Evolutionary conservation across 2,113 vertebrate genomes (phyloP).

Genomic region (Onychorhynchus coronatus): DNA sequence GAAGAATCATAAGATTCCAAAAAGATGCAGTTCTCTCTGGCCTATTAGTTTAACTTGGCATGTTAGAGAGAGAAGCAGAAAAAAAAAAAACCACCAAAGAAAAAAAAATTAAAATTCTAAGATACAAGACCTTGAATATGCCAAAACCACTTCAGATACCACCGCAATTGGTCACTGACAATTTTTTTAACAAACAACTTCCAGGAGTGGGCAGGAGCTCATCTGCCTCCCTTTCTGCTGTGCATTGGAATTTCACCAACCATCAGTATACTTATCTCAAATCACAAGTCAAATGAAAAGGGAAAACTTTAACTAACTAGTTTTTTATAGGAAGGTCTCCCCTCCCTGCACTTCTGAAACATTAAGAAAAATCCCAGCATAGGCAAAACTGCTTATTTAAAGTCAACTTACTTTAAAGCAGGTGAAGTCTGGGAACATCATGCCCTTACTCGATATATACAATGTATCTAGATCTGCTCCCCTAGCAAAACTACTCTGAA

Average conservation of each 20-base stretch:
- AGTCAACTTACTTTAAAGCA: neutral
- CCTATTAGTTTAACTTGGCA: neutral
- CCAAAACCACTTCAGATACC: neutral
- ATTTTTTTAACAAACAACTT: neutral
- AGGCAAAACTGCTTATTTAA: neutral
- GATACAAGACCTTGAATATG: neutral
- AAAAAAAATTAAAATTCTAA: neutral
- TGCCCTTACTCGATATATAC: fast-evolving
- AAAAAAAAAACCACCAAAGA: neutral
- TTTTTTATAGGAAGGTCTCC: neutral
- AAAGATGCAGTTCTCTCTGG: neutral
- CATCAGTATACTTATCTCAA: neutral
- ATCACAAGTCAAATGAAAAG: neutral
- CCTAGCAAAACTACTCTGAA: neutral
- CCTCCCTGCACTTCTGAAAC: neutral
- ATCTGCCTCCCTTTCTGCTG: neutral
- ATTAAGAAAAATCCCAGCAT: neutral
- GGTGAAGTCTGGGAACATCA: neutral
- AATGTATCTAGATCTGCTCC: neutral
- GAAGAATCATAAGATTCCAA: neutral
- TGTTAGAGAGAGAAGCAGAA: neutral
- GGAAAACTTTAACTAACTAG: neutral
- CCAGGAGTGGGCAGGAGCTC: neutral
- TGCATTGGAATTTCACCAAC: neutral
- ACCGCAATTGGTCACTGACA: neutral